Conservation (phyloP, 1,140 invertebrate genomes). For the Amyelois transitella region DNA sequence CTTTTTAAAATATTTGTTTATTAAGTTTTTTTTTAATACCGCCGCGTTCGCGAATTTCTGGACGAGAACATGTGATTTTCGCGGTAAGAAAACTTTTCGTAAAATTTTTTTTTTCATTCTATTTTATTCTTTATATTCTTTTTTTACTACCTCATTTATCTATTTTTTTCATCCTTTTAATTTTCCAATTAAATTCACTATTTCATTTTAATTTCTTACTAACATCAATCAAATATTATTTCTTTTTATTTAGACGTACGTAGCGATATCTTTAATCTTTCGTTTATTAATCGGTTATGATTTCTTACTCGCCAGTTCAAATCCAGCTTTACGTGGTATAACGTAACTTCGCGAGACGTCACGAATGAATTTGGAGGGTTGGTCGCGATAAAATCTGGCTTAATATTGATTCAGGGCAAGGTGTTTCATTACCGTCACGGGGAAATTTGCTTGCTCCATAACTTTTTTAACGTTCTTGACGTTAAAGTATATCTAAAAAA, state of each 20-base stretch:
- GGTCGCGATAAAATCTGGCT: constrained; percentile 24
- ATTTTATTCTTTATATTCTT: background rate
- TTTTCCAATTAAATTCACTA: too few species aligned
- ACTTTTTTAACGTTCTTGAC: background rate
- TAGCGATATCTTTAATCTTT: background rate
- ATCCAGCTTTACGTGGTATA: background rate
- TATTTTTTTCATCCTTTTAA: too few species aligned
- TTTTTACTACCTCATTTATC: background rate
- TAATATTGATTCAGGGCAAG: constrained; percentile 28
- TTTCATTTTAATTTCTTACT: too few species aligned
- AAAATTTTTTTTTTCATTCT: background rate
- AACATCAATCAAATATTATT: too few species aligned
- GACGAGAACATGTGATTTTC: background rate
- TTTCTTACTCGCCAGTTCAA: background rate
- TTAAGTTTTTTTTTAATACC: background rate
- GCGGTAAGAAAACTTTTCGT: background rate
- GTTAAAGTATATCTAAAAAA: too few species aligned
- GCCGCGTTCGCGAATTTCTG: background rate
- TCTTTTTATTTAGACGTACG: background rate
- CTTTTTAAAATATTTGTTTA: too few species aligned
- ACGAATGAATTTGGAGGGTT: constrained; percentile 21
- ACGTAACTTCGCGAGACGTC: constrained; percentile 5
- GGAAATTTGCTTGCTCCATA: background rate
- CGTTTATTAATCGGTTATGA: background rate
- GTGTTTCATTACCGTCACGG: constrained; percentile 23